Evolutionary conservation across 23 tunicate genomes (phyloP), one percentile per base, ranked within the genome.

Genomic region (Ascidia mentula): DNA sequence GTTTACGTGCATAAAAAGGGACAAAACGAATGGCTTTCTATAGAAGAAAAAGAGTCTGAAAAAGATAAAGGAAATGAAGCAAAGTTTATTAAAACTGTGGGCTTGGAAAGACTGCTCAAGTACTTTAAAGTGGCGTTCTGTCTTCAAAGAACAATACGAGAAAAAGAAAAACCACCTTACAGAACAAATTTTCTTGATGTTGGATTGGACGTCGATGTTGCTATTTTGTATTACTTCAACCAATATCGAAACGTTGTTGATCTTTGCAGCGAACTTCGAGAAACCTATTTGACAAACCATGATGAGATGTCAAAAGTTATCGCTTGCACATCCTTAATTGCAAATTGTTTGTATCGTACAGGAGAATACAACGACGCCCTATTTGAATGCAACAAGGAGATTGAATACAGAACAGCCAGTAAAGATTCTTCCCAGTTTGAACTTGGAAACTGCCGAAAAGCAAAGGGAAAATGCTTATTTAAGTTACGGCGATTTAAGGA

Each of bases 1-100:
- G 82, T 84, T 75, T 90, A 84, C 86, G 30, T 80, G 82, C 46
- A 79, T 22, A 73, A 60, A 30, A 40, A 82, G 34, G 37, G 53
- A 0, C 92, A 88, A 53, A 37, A 77, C 28, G 87, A 83, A 53
- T 53, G 65, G 65, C 24, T 53, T 20, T 20, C 28, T 28, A 53
- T 53, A 28, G 65, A 53, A 20, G 65, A 53, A 3, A 28, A 53
- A 53, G 24, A 53, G 28, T 1, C 65, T 1, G 65, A 28, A 20
- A 6, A 53, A 53, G n/a, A n/a, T n/a, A 26, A 53, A 28, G 65
- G 24, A 53, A 53, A 53, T 9, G 65, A 53, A 53, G 22, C 65
- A 53, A 53, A 53, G 4, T 20, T 53, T 9, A 53, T 53, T 28
- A 26, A 53, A 53, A 53, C 65, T 20, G 65, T 53, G 7, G 65